phyloP scores from a whole-genome alignment of 2,888 invertebrate genomes.

The Malacosoma neustria region DNA sequence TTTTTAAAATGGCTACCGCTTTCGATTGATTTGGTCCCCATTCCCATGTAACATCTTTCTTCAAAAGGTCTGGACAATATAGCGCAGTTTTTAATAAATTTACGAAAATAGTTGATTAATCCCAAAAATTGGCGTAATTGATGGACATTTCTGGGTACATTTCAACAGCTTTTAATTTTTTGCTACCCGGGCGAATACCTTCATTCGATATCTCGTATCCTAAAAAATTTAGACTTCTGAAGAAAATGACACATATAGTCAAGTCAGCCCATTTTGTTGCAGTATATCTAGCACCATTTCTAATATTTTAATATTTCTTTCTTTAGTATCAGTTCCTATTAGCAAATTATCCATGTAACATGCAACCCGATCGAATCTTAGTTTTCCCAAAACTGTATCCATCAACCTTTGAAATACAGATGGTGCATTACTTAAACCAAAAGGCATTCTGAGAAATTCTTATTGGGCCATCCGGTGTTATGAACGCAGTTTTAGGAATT shows the following conservation, averaged over 20 bases:
- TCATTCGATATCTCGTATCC: slow-evolving; percentile 3
- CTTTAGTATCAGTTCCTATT: slow-evolving; percentile 9
- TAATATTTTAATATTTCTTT: slow-evolving; percentile 12
- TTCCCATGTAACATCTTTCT: too few relatives aligned
- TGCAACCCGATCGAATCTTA: slow-evolving; percentile 1
- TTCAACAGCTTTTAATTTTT: slow-evolving; percentile 2
- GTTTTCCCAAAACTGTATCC: slow-evolving; percentile 3
- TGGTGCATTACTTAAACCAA: slow-evolving; percentile 20
- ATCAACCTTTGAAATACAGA: slow-evolving; percentile 18
- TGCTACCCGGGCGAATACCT: slow-evolving; percentile 2
- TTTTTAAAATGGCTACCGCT: too few relatives aligned
- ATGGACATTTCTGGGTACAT: too few relatives aligned
- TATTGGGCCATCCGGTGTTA: slow-evolving; percentile 19
- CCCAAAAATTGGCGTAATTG: too few relatives aligned
- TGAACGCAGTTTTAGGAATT: slow-evolving; percentile 20
- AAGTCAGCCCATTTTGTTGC: slow-evolving; percentile 8
- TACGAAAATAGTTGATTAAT: too few relatives aligned
- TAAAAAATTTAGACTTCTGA: slow-evolving; percentile 2
- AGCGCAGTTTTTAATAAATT: too few relatives aligned
- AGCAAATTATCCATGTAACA: slow-evolving; percentile 21
- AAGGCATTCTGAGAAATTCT: slow-evolving; percentile 17
- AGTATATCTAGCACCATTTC: slow-evolving; percentile 10
- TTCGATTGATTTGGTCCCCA: too few relatives aligned
- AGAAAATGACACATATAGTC: slow-evolving; percentile 17
- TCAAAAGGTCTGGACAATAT: too few relatives aligned